Percentiles rank a stretch among this genome's conserved stretches.
Evolutionary conservation across 1,140 invertebrate genomes (phyloP).

Genomic region (Hermetia illucens): DNA sequence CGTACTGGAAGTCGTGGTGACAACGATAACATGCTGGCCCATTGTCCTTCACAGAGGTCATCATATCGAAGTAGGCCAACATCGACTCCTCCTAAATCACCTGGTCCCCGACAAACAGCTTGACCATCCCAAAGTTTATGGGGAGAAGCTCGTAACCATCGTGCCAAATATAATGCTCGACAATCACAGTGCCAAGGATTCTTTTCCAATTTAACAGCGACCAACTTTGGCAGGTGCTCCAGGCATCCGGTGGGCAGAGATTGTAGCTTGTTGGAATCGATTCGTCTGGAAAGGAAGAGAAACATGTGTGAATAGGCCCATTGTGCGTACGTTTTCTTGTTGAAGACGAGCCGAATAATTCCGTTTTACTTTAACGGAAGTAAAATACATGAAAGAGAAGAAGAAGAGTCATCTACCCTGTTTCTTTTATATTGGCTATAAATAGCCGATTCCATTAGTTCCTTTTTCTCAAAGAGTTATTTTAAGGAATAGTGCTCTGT

Average conservation of each 20-base stretch:
- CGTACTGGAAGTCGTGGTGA: conserved; percentile 45
- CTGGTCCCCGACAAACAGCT: conserved; percentile 60
- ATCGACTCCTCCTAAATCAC: conserved; percentile 32
- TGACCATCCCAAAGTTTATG: conserved; percentile 58
- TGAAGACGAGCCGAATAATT: too few species aligned
- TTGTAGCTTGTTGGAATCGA: conserved; percentile 66
- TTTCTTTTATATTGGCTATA: too few species aligned
- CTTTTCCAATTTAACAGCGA: conserved; percentile 58
- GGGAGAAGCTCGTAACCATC: conserved; percentile 46
- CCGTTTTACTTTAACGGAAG: too few species aligned
- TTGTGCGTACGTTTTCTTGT: too few species aligned
- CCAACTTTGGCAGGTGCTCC: conserved; percentile 47
- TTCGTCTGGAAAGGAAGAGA: conserved; percentile 42
- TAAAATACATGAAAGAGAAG: too few species aligned
- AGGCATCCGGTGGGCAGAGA: conserved; percentile 53
- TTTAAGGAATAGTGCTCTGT: too few species aligned
- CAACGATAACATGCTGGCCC: conserved; percentile 68
- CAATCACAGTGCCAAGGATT: conserved; percentile 84
- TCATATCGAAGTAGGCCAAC: conserved; percentile 52
- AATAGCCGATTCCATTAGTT: too few species aligned
- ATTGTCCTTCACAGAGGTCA: conserved; percentile 66
- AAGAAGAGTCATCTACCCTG: too few species aligned
- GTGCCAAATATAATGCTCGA: conserved; percentile 54
- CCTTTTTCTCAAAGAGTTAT: too few species aligned
- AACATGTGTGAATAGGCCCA: not conserved